Percentiles rank a stretch among this genome's conserved stretches.
These are phyloP conservation scores for Sinohyriopsis cumingii DNA, from an alignment of 2,888 invertebrate species.

Conservation along the genomic window DNA sequence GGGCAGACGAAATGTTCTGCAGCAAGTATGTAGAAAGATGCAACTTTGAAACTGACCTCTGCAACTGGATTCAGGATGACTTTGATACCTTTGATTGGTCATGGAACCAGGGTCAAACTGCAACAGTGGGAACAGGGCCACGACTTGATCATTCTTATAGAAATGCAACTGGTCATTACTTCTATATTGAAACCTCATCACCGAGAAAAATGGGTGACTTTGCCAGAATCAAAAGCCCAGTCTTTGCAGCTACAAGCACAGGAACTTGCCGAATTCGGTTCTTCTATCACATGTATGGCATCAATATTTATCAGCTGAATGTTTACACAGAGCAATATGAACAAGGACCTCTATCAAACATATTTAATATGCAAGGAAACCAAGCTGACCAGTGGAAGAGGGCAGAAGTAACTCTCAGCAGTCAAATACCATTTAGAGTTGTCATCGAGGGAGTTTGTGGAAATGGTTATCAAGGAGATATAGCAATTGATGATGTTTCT, in stretches of 20 bases:
- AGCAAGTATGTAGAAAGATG: slow-evolving; percentile 52
- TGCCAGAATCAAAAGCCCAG: slow-evolving; percentile 55
- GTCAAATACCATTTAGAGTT: slow-evolving; percentile 52
- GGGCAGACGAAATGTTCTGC: slow-evolving; percentile 60
- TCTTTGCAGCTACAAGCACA: slow-evolving; percentile 43
- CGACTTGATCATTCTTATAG: slow-evolving; percentile 58
- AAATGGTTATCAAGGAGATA: slow-evolving; percentile 57
- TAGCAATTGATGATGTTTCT: slow-evolving; percentile 60
- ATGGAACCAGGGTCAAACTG: slow-evolving; percentile 49
- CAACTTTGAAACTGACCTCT: slow-evolving; percentile 63
- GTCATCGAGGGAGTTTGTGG: slow-evolving; percentile 62
- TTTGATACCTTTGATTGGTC: slow-evolving; percentile 65
- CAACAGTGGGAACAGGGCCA: slow-evolving; percentile 60
- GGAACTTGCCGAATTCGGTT: slow-evolving; percentile 57
- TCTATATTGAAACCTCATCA: slow-evolving; percentile 59
- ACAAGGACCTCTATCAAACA: slow-evolving; percentile 38
- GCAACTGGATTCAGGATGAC: slow-evolving; percentile 62
- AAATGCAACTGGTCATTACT: slow-evolving; percentile 59
- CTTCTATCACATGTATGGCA: slow-evolving; percentile 65
- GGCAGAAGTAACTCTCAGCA: slow-evolving; percentile 47
- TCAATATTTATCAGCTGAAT: slow-evolving; percentile 55
- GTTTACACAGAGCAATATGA: slow-evolving; percentile 55
- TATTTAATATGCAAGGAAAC: slow-evolving; percentile 48
- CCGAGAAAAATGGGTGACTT: slow-evolving; percentile 46
- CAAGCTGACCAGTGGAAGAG: slow-evolving; percentile 56